Conservation (phyloP, 1,140 invertebrate species). For the Camponotus floridanus region DNA sequence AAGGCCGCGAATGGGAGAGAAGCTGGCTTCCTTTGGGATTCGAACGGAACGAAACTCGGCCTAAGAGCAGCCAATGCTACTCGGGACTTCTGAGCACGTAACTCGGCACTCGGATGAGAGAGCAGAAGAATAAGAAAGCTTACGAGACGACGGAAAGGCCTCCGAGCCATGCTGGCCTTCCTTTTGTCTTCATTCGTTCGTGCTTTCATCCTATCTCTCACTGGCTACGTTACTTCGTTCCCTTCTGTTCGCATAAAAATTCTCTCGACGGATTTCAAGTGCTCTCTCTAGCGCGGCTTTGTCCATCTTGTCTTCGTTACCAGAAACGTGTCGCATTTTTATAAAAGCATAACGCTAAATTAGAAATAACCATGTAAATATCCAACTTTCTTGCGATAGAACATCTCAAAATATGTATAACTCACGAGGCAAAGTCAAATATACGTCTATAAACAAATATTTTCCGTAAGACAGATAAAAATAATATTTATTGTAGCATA, state of each 20-base stretch:
- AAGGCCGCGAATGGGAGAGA: neutral
- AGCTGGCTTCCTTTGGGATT: conserved; percentile 33
- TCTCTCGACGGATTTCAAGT: conserved; percentile 16
- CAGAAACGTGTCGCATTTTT: neutral
- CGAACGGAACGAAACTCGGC: conserved; percentile 39
- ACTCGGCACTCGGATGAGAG: conserved; percentile 46
- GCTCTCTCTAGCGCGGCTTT: neutral
- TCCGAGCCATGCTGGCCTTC: conserved; percentile 23
- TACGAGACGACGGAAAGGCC: conserved; percentile 52
- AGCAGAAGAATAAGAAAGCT: conserved; percentile 39
- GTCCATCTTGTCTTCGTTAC: neutral
- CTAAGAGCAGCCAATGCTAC: conserved; percentile 27
- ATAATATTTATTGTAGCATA: no score
- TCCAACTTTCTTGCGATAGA: no score
- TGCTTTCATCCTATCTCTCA: neutral
- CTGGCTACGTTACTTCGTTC: conserved; percentile 26
- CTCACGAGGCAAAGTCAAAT: no score
- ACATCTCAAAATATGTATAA: no score
- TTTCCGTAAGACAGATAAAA: no score
- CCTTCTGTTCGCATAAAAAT: conserved; percentile 23
- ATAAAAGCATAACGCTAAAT: neutral
- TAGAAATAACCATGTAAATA: neutral
- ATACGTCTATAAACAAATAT: no score
- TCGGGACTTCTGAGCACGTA: conserved; percentile 64
- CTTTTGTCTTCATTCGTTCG: conserved; percentile 36